These are phyloP conservation scores for Lepilemur septentrionalis DNA, from an alignment of 2,797 vertebrate genomes.

Conservation along the genomic window DNA sequence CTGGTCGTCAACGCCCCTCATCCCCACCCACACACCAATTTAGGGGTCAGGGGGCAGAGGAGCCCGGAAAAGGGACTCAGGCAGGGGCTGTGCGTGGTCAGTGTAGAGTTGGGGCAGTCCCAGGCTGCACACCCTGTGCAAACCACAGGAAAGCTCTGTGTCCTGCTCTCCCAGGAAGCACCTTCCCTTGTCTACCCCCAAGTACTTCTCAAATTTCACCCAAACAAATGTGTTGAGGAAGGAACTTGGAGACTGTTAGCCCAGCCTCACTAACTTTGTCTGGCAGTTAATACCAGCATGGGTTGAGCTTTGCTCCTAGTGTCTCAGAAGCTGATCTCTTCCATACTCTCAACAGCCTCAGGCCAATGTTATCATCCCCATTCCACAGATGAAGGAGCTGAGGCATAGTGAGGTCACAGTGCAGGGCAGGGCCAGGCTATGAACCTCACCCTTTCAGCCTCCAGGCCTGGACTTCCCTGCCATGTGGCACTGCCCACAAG, in stretches of 20 bases:
- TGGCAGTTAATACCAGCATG: background rate
- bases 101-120: background rate
- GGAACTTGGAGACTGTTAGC: background rate
- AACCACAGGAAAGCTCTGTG: background rate
- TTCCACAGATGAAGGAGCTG: background rate
- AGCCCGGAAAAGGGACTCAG: background rate
- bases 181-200: background rate
- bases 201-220: constrained; percentile 15
- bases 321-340: background rate
- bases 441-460: background rate
- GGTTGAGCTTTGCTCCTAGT: background rate
- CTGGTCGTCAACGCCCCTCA: background rate
- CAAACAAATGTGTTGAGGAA: background rate
- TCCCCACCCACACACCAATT: background rate
- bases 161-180: background rate
- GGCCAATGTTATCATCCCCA: background rate
- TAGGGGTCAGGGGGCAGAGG: background rate
- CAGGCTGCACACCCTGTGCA: background rate
- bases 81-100: background rate
- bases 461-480: background rate
- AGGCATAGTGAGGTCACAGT: background rate
- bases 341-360: background rate
- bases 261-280: background rate
- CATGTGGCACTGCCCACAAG: background rate
- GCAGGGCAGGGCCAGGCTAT: background rate